Evolutionary conservation across 2,113 vertebrate genomes (phyloP).

Genomic region (Chlamydotis undulata): DNA sequence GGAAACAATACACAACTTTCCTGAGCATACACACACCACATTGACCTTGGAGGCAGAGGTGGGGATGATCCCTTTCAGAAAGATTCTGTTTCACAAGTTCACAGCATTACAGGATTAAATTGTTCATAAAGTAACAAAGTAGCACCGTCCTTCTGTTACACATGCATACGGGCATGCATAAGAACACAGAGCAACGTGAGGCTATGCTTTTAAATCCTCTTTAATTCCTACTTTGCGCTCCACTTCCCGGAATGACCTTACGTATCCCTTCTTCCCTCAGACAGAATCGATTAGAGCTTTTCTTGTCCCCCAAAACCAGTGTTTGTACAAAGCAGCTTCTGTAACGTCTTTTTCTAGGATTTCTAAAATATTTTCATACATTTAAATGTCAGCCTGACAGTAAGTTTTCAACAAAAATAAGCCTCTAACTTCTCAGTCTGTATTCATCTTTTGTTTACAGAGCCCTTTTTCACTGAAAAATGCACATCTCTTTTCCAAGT

Average conservation of each 20-base stretch:
- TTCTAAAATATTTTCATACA: not conserved
- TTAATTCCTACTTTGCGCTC: constrained; percentile 59
- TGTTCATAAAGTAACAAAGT: not conserved
- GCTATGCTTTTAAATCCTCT: constrained; percentile 43
- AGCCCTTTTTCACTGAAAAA: not conserved
- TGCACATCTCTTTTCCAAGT: not conserved
- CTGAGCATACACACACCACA: not conserved
- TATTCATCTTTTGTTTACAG: not conserved
- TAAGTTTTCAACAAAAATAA: constrained; percentile 17
- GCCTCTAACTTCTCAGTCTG: constrained; percentile 10
- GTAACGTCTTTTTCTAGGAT: not conserved
- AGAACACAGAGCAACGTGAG: not conserved
- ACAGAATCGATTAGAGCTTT: not conserved
- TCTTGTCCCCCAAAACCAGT: not conserved
- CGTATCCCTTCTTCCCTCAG: not conserved
- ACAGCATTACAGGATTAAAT: not conserved
- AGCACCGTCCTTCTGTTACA: not conserved
- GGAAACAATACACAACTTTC: constrained; percentile 56
- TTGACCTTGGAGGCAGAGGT: constrained; percentile 33
- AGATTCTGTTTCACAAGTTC: constrained; percentile 41
- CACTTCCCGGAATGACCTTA: constrained; percentile 38
- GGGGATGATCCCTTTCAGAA: not conserved
- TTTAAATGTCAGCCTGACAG: not conserved
- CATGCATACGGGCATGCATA: not conserved
- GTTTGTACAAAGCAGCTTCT: not conserved